Evolutionary conservation across 2,113 vertebrate species (phyloP).

Genomic region (Psilopsiagon aymara): DNA sequence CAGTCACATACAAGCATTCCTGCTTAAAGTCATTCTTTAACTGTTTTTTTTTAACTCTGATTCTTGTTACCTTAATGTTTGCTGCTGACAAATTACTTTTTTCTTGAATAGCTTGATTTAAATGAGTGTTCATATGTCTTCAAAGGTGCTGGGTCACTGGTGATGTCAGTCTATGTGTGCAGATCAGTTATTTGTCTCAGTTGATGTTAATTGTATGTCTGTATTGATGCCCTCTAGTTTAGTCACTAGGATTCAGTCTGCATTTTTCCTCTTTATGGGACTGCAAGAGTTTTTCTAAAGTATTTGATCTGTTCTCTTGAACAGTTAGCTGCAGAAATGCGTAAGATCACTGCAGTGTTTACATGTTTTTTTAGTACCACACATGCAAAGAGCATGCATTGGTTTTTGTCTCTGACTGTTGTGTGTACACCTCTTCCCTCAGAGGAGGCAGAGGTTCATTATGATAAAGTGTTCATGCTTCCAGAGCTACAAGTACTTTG

Average conservation of each 20-base stretch:
- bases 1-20: background rate
- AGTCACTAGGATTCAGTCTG: background rate
- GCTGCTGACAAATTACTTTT: background rate
- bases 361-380: background rate
- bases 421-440: background rate
- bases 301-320: background rate
- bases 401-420: background rate
- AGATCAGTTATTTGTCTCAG: background rate
- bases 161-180: background rate
- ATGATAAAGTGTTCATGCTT: background rate
- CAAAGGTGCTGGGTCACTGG: background rate
- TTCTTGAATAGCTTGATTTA: background rate
- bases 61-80: background rate
- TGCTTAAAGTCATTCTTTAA: background rate
- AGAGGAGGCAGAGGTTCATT: background rate
- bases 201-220: background rate
- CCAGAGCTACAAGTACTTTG: background rate
- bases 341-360: fast-evolving
- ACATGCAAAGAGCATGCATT: background rate
- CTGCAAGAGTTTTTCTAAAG: background rate
- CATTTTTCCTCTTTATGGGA: background rate
- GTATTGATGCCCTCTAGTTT: background rate
- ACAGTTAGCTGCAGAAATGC: background rate
- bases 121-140: background rate
- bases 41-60: background rate